Conservation (phyloP, 2,113 vertebrate genomes). For the Microtus oregoni region DNA sequence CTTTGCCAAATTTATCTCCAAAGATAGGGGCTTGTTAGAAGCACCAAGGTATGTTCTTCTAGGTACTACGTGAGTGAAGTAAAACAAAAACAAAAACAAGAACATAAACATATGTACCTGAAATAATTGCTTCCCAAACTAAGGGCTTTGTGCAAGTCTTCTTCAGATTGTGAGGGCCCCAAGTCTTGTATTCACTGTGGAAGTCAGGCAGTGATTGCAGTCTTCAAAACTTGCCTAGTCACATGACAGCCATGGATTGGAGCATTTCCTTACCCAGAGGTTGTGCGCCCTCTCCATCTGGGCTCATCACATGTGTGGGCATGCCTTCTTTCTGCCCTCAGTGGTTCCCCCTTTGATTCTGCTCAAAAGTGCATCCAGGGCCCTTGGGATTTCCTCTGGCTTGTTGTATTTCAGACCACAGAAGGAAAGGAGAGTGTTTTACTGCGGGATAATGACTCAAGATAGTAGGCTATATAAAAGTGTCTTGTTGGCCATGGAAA, state of each 20-base stretch:
- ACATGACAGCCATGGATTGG: not conserved
- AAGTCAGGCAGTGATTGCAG: accelerated
- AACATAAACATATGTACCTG: not conserved
- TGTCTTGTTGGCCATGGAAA: no score
- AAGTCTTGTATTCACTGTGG: accelerated
- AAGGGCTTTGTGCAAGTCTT: no score
- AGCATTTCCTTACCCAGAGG: not conserved
- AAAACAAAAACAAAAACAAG: not conserved
- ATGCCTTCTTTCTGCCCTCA: not conserved
- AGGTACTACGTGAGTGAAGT: not conserved
- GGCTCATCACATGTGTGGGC: not conserved
- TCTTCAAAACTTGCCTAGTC: accelerated
- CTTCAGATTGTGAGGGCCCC: not conserved
- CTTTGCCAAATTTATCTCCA: not conserved
- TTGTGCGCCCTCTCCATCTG: not conserved
- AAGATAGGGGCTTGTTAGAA: not conserved
- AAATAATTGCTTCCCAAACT: not conserved
- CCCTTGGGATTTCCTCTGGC: not conserved
- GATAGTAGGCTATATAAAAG: accelerated
- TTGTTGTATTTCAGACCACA: not conserved
- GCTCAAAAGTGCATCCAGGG: no score
- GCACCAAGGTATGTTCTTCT: not conserved
- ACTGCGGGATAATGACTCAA: no score
- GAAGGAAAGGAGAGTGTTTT: accelerated
- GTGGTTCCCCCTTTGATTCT: not conserved